These are phyloP conservation scores for Corvus cornix DNA, from an alignment of 2,113 vertebrate species.

Conservation along the genomic window DNA sequence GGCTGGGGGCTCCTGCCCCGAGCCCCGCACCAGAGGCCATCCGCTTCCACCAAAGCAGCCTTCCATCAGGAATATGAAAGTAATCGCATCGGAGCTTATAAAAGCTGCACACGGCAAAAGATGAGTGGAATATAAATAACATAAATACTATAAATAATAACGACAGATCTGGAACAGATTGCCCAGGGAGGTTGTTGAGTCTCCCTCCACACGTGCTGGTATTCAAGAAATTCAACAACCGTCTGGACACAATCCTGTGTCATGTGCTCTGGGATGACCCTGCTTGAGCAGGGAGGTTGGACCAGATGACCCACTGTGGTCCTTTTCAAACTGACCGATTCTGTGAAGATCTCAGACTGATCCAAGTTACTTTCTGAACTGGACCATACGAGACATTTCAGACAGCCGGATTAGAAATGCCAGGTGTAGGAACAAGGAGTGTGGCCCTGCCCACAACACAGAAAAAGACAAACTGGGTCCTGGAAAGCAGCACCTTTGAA, in stretches of 20 bases:
- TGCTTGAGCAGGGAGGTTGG: not conserved
- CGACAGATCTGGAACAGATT: not conserved
- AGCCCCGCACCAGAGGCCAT: not conserved
- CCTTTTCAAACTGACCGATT: not conserved
- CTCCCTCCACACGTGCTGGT: not conserved
- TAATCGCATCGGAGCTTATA: fast-evolving
- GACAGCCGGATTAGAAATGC: fast-evolving
- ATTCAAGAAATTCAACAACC: not conserved
- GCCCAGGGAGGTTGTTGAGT: not conserved
- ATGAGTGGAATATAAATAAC: too few relatives aligned
- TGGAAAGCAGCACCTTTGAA: not conserved
- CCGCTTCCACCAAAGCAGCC: not conserved
- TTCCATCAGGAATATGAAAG: too few relatives aligned
- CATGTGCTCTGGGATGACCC: not conserved
- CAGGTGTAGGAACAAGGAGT: not conserved
- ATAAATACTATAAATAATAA: not conserved
- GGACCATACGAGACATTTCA: fast-evolving
- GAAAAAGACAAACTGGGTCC: fast-evolving
- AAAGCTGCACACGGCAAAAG: not conserved
- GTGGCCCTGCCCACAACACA: fast-evolving
- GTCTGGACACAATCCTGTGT: not conserved
- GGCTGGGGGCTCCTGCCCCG: not conserved
- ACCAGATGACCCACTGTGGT: not conserved
- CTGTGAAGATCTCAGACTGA: not conserved
- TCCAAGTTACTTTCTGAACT: not conserved